Percentiles rank a stretch among this genome's conserved stretches.
phyloP scores from a whole-genome alignment of 2,113 vertebrate genomes.

The Hemiprocne comata region DNA sequence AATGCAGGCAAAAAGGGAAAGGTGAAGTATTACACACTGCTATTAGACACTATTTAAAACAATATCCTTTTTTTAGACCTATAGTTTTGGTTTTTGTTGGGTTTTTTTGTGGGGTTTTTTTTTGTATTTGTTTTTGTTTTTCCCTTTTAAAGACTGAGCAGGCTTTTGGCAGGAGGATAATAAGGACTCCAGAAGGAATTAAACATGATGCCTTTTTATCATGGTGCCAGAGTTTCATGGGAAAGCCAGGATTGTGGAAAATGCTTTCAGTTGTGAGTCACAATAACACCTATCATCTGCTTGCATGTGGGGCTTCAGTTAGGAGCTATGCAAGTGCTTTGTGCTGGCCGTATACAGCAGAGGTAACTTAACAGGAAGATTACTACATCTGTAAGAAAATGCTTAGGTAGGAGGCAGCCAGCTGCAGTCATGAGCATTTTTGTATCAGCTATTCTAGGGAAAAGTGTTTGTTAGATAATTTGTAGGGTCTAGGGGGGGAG shows the following conservation, averaged over 20 bases:
- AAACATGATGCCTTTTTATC: neutral
- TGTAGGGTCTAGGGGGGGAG: neutral
- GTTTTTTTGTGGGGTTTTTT: too few relatives aligned
- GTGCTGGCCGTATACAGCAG: neutral
- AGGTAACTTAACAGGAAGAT: neutral
- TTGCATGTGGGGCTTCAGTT: neutral
- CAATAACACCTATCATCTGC: neutral
- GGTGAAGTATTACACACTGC: neutral
- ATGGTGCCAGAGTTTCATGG: neutral
- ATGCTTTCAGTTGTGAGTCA: neutral
- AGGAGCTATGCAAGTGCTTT: neutral
- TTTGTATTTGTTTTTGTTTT: neutral
- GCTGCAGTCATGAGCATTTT: neutral
- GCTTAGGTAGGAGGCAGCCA: neutral
- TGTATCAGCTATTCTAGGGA: neutral
- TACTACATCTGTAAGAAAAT: neutral
- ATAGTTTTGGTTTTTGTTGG: neutral
- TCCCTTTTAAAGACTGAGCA: constrained; percentile 5
- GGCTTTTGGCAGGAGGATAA: constrained; percentile 46
- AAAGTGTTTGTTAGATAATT: neutral
- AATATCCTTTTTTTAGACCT: constrained; percentile 1
- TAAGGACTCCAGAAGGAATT: constrained; percentile 44
- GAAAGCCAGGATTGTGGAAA: constrained; percentile 12
- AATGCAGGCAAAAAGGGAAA: constrained; percentile 18
- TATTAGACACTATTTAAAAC: constrained; percentile 20